Conservation (phyloP, 1,140 invertebrate genomes). For the Pseudomyrmex dendroicus region DNA sequence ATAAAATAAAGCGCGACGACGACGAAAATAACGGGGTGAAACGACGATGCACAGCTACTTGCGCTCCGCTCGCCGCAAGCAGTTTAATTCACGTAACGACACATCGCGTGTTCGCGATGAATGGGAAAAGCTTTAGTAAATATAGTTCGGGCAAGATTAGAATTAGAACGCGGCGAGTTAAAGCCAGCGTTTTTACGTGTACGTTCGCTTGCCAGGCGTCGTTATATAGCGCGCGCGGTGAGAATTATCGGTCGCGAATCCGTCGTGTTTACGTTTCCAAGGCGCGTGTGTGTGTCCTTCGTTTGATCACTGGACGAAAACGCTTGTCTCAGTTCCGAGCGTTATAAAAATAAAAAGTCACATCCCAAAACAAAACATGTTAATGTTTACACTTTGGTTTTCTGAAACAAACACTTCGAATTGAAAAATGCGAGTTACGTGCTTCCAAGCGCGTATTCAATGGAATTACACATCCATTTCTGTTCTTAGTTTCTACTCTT, state of each 20-base stretch:
- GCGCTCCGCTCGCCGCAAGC: not conserved
- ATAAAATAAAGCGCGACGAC: constrained; percentile 44
- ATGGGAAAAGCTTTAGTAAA: constrained; percentile 53
- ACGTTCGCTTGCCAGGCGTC: constrained; percentile 12
- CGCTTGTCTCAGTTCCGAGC: not conserved
- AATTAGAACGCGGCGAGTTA: constrained; percentile 55
- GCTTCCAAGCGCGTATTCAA: too few species aligned
- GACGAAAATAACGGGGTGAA: constrained; percentile 47
- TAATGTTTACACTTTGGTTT: not conserved
- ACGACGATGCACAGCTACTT: not conserved
- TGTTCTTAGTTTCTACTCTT: too few species aligned
- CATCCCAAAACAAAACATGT: not conserved
- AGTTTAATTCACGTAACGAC: constrained; percentile 52
- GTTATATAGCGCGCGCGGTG: not conserved
- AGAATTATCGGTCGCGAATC: constrained; percentile 48
- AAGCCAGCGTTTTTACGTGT: constrained; percentile 52
- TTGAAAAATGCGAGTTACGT: too few species aligned
- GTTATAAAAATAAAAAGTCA: constrained; percentile 5
- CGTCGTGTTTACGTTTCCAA: constrained; percentile 42
- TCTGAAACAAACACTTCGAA: not conserved
- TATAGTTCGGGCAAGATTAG: constrained; percentile 40
- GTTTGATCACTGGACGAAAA: not conserved
- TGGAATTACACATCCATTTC: too few species aligned
- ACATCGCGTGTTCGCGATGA: constrained; percentile 55
- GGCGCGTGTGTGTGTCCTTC: not conserved